Evolutionary conservation across 2,888 invertebrate genomes (phyloP).

Genomic region (Teleiodes luculella): DNA sequence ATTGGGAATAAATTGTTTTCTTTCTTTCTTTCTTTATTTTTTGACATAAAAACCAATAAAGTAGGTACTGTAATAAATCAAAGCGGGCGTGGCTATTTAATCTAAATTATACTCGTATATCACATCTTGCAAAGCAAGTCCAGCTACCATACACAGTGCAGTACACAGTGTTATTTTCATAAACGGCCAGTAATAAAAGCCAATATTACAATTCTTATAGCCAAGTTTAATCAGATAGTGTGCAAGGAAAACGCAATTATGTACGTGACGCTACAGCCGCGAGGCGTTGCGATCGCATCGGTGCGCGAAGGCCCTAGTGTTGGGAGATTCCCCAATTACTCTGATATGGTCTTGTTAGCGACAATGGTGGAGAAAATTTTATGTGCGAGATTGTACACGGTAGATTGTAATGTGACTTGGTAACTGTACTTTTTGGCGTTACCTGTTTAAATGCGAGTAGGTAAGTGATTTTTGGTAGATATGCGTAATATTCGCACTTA

Average conservation of each 20-base stretch:
- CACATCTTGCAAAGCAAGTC: too few relatives aligned
- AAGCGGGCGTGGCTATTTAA: too few relatives aligned
- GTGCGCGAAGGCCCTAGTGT: background rate
- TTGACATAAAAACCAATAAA: too few relatives aligned
- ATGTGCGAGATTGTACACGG: constrained; percentile 1
- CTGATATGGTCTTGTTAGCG: constrained; percentile 9
- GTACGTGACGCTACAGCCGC: background rate
- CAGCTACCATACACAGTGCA: too few relatives aligned
- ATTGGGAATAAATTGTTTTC: too few relatives aligned
- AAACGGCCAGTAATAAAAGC: background rate
- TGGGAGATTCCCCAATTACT: constrained; percentile 11
- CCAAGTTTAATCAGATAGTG: background rate
- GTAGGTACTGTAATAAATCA: too few relatives aligned
- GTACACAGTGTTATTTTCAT: too few relatives aligned
- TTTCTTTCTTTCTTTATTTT: too few relatives aligned
- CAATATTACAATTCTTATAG: background rate
- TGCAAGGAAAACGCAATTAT: background rate
- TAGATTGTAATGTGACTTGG: background rate
- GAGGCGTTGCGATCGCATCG: background rate
- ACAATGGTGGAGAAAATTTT: constrained; percentile 1
- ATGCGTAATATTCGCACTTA: too few relatives aligned
- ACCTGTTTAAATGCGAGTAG: background rate
- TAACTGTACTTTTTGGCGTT: background rate
- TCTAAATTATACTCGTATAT: too few relatives aligned
- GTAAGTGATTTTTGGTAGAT: too few relatives aligned